A percentile compares a stretch with the other conserved stretches of the same genome.
Evolutionary conservation across 2,797 vertebrate genomes (phyloP).

Genomic region (Microtus californicus): DNA sequence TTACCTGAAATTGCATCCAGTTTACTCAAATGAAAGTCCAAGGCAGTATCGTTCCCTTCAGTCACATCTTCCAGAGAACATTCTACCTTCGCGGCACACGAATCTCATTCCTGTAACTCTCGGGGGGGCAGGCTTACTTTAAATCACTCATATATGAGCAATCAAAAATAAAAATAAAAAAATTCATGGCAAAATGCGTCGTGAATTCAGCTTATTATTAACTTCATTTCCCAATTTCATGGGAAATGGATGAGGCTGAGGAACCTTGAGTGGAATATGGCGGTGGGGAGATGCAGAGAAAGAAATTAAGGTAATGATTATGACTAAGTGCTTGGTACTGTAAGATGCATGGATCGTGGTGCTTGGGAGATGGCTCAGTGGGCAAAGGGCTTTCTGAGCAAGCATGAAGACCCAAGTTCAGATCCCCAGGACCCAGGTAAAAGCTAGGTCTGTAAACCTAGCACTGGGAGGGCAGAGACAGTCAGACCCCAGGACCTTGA

Average conservation of each 20-base stretch:
- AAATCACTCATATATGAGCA: constrained; percentile 3
- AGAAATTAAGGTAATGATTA: neutral
- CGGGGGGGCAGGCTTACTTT: constrained; percentile 26
- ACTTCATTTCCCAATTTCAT: neutral
- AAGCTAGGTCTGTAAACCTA: neutral
- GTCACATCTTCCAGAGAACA: constrained; percentile 43
- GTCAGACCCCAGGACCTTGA: neutral
- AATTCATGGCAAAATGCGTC: neutral
- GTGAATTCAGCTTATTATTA: neutral
- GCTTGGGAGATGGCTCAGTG: neutral
- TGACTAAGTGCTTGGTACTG: neutral
- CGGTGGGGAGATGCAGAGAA: neutral
- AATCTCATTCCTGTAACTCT: constrained; percentile 34
- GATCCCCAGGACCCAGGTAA: neutral
- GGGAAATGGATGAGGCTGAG: neutral
- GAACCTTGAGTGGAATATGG: neutral
- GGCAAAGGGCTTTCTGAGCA: neutral
- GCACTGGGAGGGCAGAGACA: neutral
- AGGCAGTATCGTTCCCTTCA: constrained; percentile 18
- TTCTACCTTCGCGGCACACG: neutral
- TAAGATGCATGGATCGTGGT: neutral
- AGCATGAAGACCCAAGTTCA: neutral
- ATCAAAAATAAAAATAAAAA: neutral
- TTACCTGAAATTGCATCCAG: constrained; percentile 39
- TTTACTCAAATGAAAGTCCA: constrained; percentile 48